Base-by-base conservation (phyloP, 2,888 invertebrate genomes). In the Cerastis leucographa region DNA sequence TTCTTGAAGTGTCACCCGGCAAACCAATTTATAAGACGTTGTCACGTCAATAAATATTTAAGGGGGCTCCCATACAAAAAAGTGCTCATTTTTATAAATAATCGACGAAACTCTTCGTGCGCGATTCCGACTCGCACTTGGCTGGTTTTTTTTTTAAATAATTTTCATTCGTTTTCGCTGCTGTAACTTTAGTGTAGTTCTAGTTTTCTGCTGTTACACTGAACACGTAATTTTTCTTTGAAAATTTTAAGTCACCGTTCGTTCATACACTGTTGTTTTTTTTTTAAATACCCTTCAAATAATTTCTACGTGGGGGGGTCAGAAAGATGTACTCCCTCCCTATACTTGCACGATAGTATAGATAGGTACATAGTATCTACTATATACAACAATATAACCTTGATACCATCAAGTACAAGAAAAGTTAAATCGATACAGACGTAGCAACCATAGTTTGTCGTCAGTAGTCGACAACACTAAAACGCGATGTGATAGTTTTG, bases 341-440 rank as follows among this genome's bases (percentile, higher is more conserved):
- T n/a, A n/a, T n/a, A n/a, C n/a, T n/a, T n/a, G n/a, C n/a, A n/a
- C n/a, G n/a, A n/a, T n/a, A n/a, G n/a, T n/a, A n/a, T n/a, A n/a
- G n/a, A n/a, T 19, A 49, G 5, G 11, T 65, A 64, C 42, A 17
- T 65, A 42, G 51, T 78, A 22, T 51, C n/a, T 22, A 11, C 19
- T 17, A 11, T 54, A 9, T 56, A 49, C 65, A 69, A n/a, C 29
- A n/a, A n/a, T n/a, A 46, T 80, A 88, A 86, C 86, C 86, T 86
- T 84, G 75, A 51, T 81, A 54, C 35, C 1, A 72, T 17, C 62
- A 29, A 8, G 59, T 59, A 25, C 42, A 64, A 46, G 22, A 76
- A 65, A 62, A 40, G 65, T 84, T 84, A 69, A 81, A 87, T 87
- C 87, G 68, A 87, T 87, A 87, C 68, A 35, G 49, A 77, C 87